phyloP scores from a whole-genome alignment of 2,888 invertebrate species.

The Sycophila texana region DNA sequence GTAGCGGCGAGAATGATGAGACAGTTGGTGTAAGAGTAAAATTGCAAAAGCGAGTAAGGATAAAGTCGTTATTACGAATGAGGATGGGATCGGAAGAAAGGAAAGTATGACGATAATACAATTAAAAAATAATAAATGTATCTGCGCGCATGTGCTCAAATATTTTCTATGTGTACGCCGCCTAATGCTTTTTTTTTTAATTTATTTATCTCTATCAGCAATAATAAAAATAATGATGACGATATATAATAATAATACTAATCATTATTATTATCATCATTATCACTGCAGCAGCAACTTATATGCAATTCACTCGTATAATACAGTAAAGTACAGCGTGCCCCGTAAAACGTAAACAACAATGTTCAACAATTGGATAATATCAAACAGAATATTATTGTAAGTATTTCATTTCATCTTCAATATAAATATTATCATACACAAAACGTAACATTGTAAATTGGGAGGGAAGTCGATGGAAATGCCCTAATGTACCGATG shows the following conservation, averaged over 20 bases:
- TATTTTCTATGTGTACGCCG: conserved; percentile 46
- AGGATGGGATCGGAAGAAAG: conserved; percentile 1
- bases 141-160: conserved; percentile 45
- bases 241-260: conserved; percentile 58
- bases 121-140: conserved; percentile 51
- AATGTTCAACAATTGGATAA: conserved; percentile 74
- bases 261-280: conserved; percentile 58
- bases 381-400: conserved; percentile 73
- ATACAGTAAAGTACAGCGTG: conserved; percentile 75
- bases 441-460: conserved; percentile 72
- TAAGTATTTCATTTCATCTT: conserved; percentile 58
- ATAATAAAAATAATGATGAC: conserved; percentile 58
- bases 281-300: conserved; percentile 63
- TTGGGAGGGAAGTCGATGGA: conserved; percentile 56
- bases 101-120: conserved; percentile 36
- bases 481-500: conserved; percentile 55
- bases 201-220: conserved; percentile 48
- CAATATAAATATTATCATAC: conserved; percentile 70
- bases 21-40: background rate
- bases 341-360: conserved; percentile 74
- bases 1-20: background rate
- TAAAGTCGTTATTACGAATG: conserved; percentile 30
- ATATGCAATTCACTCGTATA: conserved; percentile 61
- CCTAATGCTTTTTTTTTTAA: conserved; percentile 37
- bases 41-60: background rate